phyloP scores from a whole-genome alignment of 1,140 invertebrate genomes.

The Xylocopa sonorina region DNA sequence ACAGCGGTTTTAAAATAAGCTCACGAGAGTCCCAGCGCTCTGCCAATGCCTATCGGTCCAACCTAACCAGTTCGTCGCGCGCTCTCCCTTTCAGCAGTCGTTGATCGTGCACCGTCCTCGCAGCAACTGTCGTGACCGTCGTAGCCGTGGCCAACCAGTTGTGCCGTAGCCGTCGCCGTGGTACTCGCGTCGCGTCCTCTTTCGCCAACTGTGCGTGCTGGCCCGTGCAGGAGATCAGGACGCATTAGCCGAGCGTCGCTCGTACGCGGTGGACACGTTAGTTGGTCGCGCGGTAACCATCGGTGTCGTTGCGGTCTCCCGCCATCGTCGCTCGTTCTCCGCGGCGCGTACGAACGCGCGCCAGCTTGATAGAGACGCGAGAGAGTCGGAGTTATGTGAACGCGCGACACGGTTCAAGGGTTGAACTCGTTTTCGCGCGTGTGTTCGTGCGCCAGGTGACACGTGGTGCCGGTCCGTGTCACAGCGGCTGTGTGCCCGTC shows the following conservation, averaged over 20 bases:
- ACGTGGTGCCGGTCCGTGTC: slow-evolving; percentile 34
- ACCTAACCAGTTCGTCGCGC: slow-evolving; percentile 52
- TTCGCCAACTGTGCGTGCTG: not conserved
- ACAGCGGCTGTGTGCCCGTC: not conserved
- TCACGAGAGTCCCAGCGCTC: slow-evolving; percentile 66
- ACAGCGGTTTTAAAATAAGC: slow-evolving; percentile 80
- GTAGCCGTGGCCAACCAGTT: not conserved
- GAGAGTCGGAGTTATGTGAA: too few relatives aligned
- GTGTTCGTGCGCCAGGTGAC: slow-evolving; percentile 29
- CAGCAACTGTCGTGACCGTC: slow-evolving; percentile 56
- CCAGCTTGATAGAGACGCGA: not conserved
- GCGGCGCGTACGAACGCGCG: not conserved
- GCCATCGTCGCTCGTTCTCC: not conserved
- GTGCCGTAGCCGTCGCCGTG: not conserved
- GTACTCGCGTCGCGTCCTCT: not conserved
- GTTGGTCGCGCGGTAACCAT: not conserved
- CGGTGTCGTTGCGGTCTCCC: not conserved
- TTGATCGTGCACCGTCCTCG: slow-evolving; percentile 75
- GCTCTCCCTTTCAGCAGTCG: slow-evolving; percentile 70
- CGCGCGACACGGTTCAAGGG: not conserved
- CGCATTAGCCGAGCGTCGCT: not conserved
- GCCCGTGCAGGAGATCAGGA: not conserved
- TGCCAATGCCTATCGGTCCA: slow-evolving; percentile 71
- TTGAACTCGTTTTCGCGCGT: not conserved
- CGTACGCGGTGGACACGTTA: not conserved